Base-by-base conservation (phyloP, 2,113 vertebrate genomes). In the Grammomys surdaster region DNA sequence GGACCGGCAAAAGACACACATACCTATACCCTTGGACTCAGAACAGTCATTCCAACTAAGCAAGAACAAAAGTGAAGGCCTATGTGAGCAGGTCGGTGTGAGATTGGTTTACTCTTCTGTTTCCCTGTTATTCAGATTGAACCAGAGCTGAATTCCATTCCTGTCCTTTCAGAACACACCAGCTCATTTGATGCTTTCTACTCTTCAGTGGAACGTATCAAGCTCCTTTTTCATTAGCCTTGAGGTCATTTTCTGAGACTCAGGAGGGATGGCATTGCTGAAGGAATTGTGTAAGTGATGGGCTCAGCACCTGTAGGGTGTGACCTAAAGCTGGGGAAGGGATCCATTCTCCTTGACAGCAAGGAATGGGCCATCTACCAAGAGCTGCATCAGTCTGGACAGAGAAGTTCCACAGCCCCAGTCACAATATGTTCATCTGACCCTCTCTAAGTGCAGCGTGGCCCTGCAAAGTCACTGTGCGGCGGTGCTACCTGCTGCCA, bases 391-490 rank as follows among this genome's bases (percentile, higher is more conserved):
- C 20, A 0, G 4, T 31, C 48, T 28, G 72, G 24, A 17, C 10
- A 36, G 60, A 72, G 88, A 2, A 12, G 1, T 4, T 5, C 1
- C 6, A 33, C 9, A 4, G 4, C 26, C 40, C 16, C 33, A 36
- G 33, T 13, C 3, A 0, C 2, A 1, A 8, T 5, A 0, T 31
- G 22, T 4, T 1, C 28, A 14, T 4, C 2, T 9, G 40, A 31
- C 26, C 51, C 26, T n/a, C 22, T 33, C 6, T 20, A 75, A 28
- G 8, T 46, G 40, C 28, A 2, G 3, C 3, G 72, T 2, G 28
- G 31, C 26, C 78, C 14, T 24, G 0, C 3, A 20, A 24, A 1
- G 80, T 31, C 36, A 3, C 31, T 67, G 26, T 6, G 0, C 5
- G 3, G 22, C 7, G 82, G 19, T 0, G 14, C 31, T 36, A 12